These are phyloP conservation scores for Pterostichus niger DNA, from an alignment of 2,888 invertebrate species.

Conservation along the genomic window DNA sequence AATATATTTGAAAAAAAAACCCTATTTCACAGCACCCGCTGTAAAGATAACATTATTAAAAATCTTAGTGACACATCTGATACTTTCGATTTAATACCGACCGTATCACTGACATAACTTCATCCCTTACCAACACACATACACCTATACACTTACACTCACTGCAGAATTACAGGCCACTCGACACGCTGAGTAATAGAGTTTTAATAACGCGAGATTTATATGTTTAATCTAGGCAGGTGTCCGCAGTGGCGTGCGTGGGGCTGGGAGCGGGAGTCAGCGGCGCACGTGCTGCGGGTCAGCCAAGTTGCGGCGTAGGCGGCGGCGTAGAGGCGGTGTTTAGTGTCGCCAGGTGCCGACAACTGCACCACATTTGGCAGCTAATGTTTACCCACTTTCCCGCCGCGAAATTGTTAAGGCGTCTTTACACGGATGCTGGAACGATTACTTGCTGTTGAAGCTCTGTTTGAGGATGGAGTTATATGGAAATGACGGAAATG, in stretches of 20 bases:
- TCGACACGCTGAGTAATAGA: slow-evolving; percentile 63
- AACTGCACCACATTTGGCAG: slow-evolving; percentile 62
- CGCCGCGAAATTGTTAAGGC: slow-evolving; percentile 28
- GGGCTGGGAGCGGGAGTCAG: slow-evolving; percentile 1
- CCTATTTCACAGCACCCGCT: too few relatives aligned
- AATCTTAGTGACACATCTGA: not conserved
- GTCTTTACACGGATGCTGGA: slow-evolving; percentile 3
- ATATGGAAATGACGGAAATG: not conserved
- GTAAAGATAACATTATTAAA: too few relatives aligned
- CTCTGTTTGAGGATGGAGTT: not conserved
- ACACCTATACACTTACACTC: not conserved
- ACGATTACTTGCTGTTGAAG: slow-evolving; percentile 4
- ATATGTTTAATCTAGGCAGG: slow-evolving; percentile 67
- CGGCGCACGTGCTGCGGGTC: slow-evolving; percentile 29
- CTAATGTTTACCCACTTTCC: slow-evolving; percentile 57
- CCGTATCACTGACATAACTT: slow-evolving; percentile 7
- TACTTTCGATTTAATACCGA: slow-evolving; percentile 7
- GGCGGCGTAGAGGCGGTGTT: slow-evolving; percentile 11
- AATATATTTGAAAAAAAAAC: too few relatives aligned
- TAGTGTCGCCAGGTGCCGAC: slow-evolving; percentile 57
- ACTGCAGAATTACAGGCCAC: slow-evolving; percentile 29
- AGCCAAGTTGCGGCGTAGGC: slow-evolving; percentile 27
- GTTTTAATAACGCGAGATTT: slow-evolving; percentile 67
- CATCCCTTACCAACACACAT: not conserved
- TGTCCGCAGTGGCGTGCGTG: slow-evolving; percentile 55